Base-by-base conservation (phyloP, 2,797 vertebrate species). In the Pterois miles region DNA sequence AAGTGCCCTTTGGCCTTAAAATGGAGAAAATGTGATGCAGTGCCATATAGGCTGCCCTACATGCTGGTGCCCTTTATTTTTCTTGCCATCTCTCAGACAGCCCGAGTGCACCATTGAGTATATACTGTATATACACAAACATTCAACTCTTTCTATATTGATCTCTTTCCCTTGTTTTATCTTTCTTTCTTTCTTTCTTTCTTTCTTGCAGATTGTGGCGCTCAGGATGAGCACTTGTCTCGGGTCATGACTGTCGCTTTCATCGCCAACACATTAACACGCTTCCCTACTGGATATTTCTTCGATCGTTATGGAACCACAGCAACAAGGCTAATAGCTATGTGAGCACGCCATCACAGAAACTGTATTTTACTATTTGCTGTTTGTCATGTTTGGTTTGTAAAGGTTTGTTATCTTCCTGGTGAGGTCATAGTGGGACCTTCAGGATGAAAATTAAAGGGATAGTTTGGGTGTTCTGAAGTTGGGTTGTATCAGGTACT, bases 241-340 rank as follows among this genome's bases (percentile, higher is more conserved):
- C 90, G 95, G 62, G 88, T 97, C 82, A 96, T 97, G 82, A 96
- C 95, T 40, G 73, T 96, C 1, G 95, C 93, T 5, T 94, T 95
- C 73, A 96, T 96, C 90, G 93, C 94, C 90, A 96, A 95, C 89
- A 96, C 95, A 89, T 94, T 96, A 74, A 81, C 95, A 79, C 94
- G 94, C 2, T 93, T 97, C 38, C 94, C 93, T n/a, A 89, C 83
- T 1, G 95, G 96, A 68, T 93, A 91, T 46, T 4, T 97, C 76
- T 96, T 95, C 0, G 96, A 96, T 78, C 87, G 69, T 29, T 96
- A 94, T 1, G 96, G 96, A 80, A 97, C 96, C 4, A 52, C 86
- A 0, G 81, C 82, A 0, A 91, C 95, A 4, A 93, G 95, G 31
- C 83, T 96, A 74, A 53, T 96, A 1, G 94, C 77, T 53, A 57